Evolutionary conservation across 2,797 vertebrate species (phyloP), one percentile per base, ranked within the genome.

Genomic region (Erpetoichthys calabaricus): DNA sequence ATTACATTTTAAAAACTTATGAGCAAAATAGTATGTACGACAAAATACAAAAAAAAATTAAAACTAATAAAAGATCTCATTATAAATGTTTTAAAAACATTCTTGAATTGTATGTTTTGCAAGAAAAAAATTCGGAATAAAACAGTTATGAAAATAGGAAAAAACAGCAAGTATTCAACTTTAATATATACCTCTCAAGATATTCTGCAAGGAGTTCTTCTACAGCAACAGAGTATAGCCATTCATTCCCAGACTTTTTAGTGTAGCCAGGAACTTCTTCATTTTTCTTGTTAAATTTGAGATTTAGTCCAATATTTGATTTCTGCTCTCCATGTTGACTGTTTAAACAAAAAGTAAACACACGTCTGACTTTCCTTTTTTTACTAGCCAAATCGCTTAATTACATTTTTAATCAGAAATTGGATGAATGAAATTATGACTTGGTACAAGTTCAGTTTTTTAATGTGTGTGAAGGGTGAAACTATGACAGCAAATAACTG

Each of bases 231-330:
- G 96, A 99, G 78, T 99, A 99, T 4, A 90, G 87, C 96, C 96
- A 99, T 69, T 99, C 94, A 45, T 84, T 97, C 59, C 94, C 92
- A 2, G 91, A 88, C 67, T 87, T 92, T 78, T 94, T 97, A 42
- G 96, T 99, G 69, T 98, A 99, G 4, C 96, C 96, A 51, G 94
- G 94, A 57, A 99, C 94, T 72, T 99, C 96, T 74, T 99, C 96
- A 55, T 99, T 99, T 76, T 97, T 98, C 80, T 97, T 98, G 82
- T 93, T 98, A 72, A 99, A 99, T 72, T 99, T 99, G 52, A 99
- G 80, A 75, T 98, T 99, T 60, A 99, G 83, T 55, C 96, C 96
- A 55, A 93, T 89, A 49, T 98, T 99, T 41, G 86, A 80, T 77
- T 80, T 94, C 69, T 98, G 94, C 68, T 99, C 96, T 67, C 96